These are phyloP conservation scores for Sinhomidia bicolor DNA, from an alignment of 2,888 invertebrate species.

Conservation along the genomic window DNA sequence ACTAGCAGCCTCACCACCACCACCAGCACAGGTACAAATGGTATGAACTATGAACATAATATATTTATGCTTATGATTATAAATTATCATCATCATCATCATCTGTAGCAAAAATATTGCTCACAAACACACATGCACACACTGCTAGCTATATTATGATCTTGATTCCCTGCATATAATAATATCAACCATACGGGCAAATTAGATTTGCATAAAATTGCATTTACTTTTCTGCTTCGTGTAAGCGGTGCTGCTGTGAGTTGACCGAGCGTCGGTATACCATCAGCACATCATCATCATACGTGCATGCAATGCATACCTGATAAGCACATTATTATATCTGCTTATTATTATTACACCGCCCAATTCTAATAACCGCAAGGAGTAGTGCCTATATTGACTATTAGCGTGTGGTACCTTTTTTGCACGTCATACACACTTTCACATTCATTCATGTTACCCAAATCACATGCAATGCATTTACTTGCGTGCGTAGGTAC, in stretches of 20 bases:
- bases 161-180: background rate
- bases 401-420: conserved; percentile 25
- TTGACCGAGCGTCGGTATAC: background rate
- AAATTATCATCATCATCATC: background rate
- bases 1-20: too few relatives aligned
- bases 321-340: background rate
- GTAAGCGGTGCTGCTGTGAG: too few relatives aligned
- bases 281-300: too few relatives aligned
- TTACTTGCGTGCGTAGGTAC: too few relatives aligned
- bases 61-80: background rate
- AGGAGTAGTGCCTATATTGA: background rate
- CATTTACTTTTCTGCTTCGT: background rate
- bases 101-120: background rate
- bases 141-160: background rate
- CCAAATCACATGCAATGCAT: background rate
- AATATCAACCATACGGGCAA: too few relatives aligned
- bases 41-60: background rate
- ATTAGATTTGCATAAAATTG: conserved; percentile 23
- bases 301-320: too few relatives aligned
- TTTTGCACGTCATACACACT: conserved; percentile 53
- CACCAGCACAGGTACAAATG: conserved; percentile 41
- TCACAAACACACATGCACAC: background rate
- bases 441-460: conserved; percentile 52
- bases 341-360: background rate
- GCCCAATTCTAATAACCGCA: conserved; percentile 9